These are phyloP conservation scores for Nemoura dubitans DNA, from an alignment of 2,888 invertebrate genomes.

Conservation along the genomic window DNA sequence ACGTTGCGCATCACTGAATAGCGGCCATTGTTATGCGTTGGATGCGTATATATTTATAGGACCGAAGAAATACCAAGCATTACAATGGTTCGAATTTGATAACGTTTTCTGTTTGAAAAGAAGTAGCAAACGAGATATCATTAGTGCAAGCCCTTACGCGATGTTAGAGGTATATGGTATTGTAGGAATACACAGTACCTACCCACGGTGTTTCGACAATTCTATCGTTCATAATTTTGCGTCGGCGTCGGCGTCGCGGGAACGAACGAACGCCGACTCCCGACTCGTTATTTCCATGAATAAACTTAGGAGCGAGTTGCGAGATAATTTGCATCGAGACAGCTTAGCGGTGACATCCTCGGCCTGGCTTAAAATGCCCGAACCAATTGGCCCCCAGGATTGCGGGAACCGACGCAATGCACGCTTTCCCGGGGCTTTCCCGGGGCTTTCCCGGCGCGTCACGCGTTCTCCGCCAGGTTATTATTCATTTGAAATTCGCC, in stretches of 20 bases:
- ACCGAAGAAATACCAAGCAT: neutral
- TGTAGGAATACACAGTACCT: neutral
- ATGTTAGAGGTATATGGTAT: neutral
- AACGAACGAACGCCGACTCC: neutral
- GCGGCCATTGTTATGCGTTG: constrained; percentile 16
- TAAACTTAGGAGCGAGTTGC: neutral
- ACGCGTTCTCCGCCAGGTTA: neutral
- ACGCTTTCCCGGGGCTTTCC: no score
- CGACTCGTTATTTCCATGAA: neutral
- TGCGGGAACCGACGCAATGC: no score
- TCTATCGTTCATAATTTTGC: neutral
- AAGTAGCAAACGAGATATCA: neutral
- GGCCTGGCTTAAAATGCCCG: neutral
- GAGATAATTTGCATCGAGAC: neutral
- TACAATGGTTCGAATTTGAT: constrained; percentile 12
- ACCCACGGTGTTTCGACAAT: neutral
- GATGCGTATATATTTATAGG: neutral
- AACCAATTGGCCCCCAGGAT: neutral
- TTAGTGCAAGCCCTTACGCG: neutral
- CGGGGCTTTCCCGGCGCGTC: neutral
- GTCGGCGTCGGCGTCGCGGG: neutral
- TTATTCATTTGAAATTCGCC: no score
- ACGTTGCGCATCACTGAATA: constrained; percentile 3
- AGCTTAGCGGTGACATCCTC: neutral
- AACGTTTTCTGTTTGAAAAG: constrained; percentile 1